These are phyloP conservation scores for Hetaerina americana DNA, from an alignment of 1,140 invertebrate species.

Conservation along the genomic window DNA sequence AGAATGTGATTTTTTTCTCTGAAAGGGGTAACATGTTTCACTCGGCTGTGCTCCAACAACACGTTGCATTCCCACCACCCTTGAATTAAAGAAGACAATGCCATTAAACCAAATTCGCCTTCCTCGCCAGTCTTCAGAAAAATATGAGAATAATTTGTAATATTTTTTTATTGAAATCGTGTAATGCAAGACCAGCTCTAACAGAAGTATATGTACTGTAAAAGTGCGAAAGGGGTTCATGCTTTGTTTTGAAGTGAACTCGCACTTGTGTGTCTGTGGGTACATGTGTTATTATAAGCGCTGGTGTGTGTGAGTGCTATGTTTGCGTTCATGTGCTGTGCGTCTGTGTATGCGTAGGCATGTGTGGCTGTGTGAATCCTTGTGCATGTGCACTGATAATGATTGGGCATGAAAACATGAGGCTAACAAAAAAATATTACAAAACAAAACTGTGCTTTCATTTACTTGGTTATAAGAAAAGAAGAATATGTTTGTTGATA, in stretches of 20 bases:
- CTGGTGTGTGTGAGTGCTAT: not conserved
- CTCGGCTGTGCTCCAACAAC: not conserved
- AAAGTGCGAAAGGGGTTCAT: not conserved
- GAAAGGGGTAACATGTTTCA: not conserved
- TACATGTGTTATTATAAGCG: not conserved
- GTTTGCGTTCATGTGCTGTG: too few species aligned
- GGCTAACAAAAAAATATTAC: not conserved
- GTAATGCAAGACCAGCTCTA: not conserved
- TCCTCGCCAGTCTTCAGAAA: not conserved
- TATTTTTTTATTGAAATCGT: conserved; percentile 1
- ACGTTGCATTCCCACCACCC: not conserved
- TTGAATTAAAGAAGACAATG: not conserved
- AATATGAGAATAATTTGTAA: not conserved
- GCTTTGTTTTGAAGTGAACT: not conserved
- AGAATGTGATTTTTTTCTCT: not conserved
- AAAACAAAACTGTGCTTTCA: not conserved
- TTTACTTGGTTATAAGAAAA: not conserved
- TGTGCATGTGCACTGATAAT: not conserved
- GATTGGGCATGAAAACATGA: not conserved
- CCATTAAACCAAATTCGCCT: not conserved
- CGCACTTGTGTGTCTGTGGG: not conserved
- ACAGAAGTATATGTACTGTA: not conserved
- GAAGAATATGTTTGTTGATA: not conserved
- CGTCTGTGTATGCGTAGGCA: too few species aligned
- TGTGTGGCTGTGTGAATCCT: too few species aligned